These are phyloP conservation scores for Barypeithes pellucidus DNA, from an alignment of 2,888 invertebrate species.

Conservation along the genomic window DNA sequence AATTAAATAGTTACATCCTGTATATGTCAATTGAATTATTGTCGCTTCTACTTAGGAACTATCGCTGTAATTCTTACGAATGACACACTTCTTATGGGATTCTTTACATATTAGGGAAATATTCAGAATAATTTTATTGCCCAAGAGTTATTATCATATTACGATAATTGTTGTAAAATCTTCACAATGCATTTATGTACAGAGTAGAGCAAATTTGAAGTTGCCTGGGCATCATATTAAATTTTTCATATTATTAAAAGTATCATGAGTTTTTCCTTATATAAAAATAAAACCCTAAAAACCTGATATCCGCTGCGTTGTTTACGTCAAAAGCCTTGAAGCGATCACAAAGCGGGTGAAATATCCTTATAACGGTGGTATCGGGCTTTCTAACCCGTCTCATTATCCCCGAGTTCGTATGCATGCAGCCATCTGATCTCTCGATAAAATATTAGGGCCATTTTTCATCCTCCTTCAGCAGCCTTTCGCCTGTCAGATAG, in stretches of 20 bases:
- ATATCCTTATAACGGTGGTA: slow-evolving; percentile 50
- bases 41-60: no score
- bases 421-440: slow-evolving; percentile 72
- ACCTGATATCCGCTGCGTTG: slow-evolving; percentile 37
- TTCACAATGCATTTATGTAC: no score
- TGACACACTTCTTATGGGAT: no score
- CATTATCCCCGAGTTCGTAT: slow-evolving; percentile 71
- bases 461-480: slow-evolving; percentile 71
- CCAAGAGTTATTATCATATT: no score
- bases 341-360: slow-evolving; percentile 47
- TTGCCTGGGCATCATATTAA: no score
- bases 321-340: slow-evolving; percentile 41
- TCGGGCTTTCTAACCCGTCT: slow-evolving; percentile 62
- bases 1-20: no score
- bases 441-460: slow-evolving; percentile 72
- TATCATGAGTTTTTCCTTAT: slow-evolving; percentile 1
- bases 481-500: slow-evolving; percentile 70
- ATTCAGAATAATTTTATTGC: no score
- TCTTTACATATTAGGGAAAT: no score
- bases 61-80: no score
- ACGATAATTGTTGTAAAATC: no score
- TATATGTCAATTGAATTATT: no score
- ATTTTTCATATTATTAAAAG: not conserved
- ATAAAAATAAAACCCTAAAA: slow-evolving; percentile 16
- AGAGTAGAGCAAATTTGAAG: no score